phyloP scores from a whole-genome alignment of 92 coral and sea anemone species.

The Parazoanthus darwini region DNA sequence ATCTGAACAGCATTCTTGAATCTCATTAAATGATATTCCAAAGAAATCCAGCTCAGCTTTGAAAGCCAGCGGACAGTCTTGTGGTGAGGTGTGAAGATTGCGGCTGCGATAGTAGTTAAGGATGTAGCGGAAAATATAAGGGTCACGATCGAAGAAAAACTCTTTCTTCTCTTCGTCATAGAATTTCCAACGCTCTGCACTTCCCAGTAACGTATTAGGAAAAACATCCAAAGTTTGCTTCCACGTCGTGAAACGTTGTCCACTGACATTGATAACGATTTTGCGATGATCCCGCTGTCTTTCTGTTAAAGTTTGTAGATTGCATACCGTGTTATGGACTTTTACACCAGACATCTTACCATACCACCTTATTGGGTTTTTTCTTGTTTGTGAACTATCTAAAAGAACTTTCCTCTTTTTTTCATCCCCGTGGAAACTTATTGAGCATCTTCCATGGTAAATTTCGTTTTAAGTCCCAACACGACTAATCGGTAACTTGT shows the following conservation, averaged over 20 bases:
- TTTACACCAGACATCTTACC: neutral
- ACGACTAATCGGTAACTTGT: neutral
- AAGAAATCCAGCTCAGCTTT: constrained; percentile 83
- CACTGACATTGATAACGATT: constrained; percentile 82
- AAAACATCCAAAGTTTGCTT: constrained; percentile 52
- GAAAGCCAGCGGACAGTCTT: constrained; percentile 85
- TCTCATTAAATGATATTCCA: constrained; percentile 75
- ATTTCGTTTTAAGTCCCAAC: neutral
- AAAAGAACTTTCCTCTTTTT: neutral
- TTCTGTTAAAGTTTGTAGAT: neutral
- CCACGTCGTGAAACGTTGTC: constrained; percentile 70
- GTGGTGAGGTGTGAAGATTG: constrained; percentile 75
- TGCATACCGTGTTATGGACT: neutral
- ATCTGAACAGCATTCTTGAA: constrained; percentile 75
- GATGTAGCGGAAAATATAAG: constrained; percentile 83
- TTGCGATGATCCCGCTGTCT: constrained; percentile 26
- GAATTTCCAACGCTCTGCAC: constrained; percentile 61
- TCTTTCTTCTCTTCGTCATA: constrained; percentile 75
- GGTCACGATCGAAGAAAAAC: constrained; percentile 90
- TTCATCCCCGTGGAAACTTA: neutral
- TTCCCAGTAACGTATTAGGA: constrained; percentile 86
- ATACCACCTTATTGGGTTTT: neutral
- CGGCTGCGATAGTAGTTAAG: constrained; percentile 82
- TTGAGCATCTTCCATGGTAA: neutral
- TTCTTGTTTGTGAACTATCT: neutral